Percentiles rank a stretch among this genome's conserved stretches.
phyloP scores from a whole-genome alignment of 2,113 vertebrate genomes.

The Poeciliopsis occidentalis region DNA sequence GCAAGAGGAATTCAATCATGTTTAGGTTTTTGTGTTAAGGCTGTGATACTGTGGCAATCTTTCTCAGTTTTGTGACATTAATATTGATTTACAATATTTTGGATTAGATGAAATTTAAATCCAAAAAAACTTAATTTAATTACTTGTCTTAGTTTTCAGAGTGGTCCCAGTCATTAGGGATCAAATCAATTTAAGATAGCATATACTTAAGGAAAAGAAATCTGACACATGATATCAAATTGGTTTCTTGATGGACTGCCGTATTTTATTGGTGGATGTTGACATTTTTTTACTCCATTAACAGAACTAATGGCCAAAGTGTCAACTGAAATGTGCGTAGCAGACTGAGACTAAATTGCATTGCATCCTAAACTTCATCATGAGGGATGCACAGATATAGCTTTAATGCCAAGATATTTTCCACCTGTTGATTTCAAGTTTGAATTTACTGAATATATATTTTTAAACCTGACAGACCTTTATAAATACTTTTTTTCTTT shows the following conservation, averaged over 20 bases:
- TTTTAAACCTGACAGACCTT: background rate
- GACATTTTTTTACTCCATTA: background rate
- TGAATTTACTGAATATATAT: background rate
- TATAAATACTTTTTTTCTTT: too few relatives aligned
- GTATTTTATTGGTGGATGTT: background rate
- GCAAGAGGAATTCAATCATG: background rate
- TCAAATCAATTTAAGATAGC: background rate
- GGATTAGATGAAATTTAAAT: too few relatives aligned
- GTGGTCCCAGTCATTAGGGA: background rate
- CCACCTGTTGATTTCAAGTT: too few relatives aligned
- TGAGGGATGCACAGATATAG: background rate
- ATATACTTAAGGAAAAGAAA: background rate
- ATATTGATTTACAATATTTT: background rate
- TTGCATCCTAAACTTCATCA: background rate
- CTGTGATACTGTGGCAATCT: background rate
- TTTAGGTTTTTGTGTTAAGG: background rate
- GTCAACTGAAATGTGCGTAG: background rate
- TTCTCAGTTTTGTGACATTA: background rate
- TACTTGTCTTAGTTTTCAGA: background rate
- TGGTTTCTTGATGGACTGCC: background rate
- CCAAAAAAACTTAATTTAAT: too few relatives aligned
- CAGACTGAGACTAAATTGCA: background rate
- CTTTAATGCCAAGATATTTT: too few relatives aligned
- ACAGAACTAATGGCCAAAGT: background rate
- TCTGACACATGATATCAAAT: background rate